A percentile compares a stretch with the other conserved stretches of the same genome.
phyloP scores from a whole-genome alignment of 2,113 vertebrate species.

The Megaleporinus macrocephalus region DNA sequence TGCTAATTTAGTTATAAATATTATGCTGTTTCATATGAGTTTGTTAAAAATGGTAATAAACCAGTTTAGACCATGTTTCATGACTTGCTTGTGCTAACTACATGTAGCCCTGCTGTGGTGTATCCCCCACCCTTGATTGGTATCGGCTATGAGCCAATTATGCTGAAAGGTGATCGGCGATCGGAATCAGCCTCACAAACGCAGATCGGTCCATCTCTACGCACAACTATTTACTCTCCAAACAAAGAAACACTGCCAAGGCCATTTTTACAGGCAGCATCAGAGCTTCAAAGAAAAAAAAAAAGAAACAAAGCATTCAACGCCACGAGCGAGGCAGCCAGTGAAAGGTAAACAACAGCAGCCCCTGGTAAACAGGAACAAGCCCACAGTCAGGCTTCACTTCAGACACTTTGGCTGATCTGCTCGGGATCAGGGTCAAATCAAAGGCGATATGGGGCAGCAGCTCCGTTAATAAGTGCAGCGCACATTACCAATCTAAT shows the following conservation, averaged over 20 bases:
- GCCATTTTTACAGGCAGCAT: neutral
- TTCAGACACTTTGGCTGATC: slow-evolving; percentile 33
- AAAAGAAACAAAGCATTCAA: neutral
- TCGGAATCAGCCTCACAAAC: no score
- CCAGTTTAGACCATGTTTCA: no score
- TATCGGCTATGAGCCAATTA: no score
- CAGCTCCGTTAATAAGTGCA: neutral
- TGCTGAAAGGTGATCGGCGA: no score
- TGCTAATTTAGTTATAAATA: no score
- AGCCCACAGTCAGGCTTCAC: slow-evolving; percentile 42
- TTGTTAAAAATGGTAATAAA: no score
- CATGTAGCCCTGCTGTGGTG: no score
- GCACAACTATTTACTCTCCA: neutral
- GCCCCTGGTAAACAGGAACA: slow-evolving; percentile 39
- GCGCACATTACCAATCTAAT: neutral
- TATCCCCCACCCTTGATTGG: no score
- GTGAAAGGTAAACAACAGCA: slow-evolving; percentile 37
- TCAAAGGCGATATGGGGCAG: neutral
- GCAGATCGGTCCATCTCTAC: no score
- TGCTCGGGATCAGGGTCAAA: slow-evolving; percentile 22
- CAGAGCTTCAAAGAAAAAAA: neutral
- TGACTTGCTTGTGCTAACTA: no score
- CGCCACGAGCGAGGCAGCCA: slow-evolving; percentile 18
- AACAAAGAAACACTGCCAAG: neutral
- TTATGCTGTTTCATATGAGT: no score